Percentiles rank a stretch among this genome's conserved stretches.
Evolutionary conservation across 2,888 invertebrate genomes (phyloP).

Genomic region (Scaptomyza caliginosa): DNA sequence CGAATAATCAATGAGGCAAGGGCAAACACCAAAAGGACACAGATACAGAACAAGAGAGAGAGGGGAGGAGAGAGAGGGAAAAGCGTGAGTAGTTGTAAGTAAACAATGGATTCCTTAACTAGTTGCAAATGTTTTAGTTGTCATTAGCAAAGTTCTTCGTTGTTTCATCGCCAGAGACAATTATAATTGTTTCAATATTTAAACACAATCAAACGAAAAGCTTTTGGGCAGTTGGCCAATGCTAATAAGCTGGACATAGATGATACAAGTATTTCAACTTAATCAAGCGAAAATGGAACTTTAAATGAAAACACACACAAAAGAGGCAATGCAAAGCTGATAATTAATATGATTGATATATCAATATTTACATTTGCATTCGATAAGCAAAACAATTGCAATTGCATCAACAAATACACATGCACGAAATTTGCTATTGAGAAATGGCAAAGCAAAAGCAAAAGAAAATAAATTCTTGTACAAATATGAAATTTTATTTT

Average conservation of each 20-base stretch:
- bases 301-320: background rate
- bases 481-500: background rate
- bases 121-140: constrained; percentile 4
- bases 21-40: constrained; percentile 1
- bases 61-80: background rate
- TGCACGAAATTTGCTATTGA: background rate
- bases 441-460: background rate
- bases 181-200: constrained; percentile 66
- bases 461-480: background rate
- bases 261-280: background rate
- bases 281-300: background rate
- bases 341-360: background rate
- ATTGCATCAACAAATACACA: background rate
- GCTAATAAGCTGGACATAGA: constrained; percentile 7
- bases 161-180: constrained; percentile 43
- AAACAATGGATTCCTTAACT: constrained; percentile 7
- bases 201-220: constrained; percentile 26
- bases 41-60: background rate
- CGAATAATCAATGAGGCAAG: constrained; percentile 63
- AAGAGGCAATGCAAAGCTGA: background rate
- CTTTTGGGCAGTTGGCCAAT: constrained; percentile 3
- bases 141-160: constrained; percentile 20
- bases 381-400: background rate
- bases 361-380: constrained; percentile 10
- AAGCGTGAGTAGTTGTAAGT: background rate